Conservation (phyloP, 2,113 vertebrate genomes). For the Podiceps cristatus region DNA sequence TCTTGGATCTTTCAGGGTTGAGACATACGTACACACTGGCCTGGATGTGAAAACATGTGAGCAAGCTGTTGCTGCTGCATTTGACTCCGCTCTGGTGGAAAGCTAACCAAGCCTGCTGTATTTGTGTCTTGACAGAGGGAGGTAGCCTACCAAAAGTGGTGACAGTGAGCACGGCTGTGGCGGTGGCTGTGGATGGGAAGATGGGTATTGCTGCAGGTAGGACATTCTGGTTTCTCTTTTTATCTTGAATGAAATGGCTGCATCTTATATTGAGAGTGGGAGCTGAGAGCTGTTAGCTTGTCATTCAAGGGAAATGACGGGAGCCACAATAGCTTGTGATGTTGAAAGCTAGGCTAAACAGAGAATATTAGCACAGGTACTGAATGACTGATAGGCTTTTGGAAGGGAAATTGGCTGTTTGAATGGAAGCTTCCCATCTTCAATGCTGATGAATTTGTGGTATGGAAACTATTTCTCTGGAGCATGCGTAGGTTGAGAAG, state of each 20-base stretch:
- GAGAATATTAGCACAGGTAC: neutral
- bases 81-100: neutral
- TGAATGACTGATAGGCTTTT: neutral
- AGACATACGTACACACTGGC: neutral
- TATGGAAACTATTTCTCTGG: neutral
- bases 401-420: neutral
- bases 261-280: neutral
- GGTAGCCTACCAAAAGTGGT: conserved; percentile 70
- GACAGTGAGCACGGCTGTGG: conserved; percentile 86
- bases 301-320: neutral
- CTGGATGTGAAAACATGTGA: neutral
- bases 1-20: neutral
- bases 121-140: conserved; percentile 78
- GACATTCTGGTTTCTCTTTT: conserved; percentile 44
- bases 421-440: neutral
- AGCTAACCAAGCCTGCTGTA: neutral
- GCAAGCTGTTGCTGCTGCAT: neutral
- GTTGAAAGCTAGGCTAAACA: neutral
- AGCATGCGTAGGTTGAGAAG: neutral
- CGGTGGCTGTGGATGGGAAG: conserved; percentile 87
- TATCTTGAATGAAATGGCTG: neutral
- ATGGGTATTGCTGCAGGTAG: conserved; percentile 94
- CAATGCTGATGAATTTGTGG: neutral
- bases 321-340: neutral
- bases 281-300: conserved; percentile 25